Evolutionary conservation across 2,113 vertebrate species (phyloP), one percentile per base, ranked within the genome.

Genomic region (Microcebus jonahi): DNA sequence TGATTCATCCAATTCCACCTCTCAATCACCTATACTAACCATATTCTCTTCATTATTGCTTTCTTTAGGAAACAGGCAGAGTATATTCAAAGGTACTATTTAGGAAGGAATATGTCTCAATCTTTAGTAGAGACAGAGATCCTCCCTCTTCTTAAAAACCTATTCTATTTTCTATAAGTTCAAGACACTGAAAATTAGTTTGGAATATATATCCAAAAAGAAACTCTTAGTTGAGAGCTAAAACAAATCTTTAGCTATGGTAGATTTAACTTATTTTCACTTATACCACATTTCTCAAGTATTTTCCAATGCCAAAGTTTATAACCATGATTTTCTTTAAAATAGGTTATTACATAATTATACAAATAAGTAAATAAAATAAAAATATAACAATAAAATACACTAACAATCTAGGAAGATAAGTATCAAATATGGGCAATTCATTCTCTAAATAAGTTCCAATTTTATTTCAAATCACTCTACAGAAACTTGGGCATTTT

Each of bases 341-440:
- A 75, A 39, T 93, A 50, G 8, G 39, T 70, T 68, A 53, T 65
- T 68, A 34, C 73, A 50, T 45, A 93, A 48, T 82, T 68, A 88
- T 53, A 53, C 5, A 88, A 84, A 61, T 55, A 85, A 96, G 29
- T 45, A 10, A 96, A 86, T 6, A 86, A 3, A 90, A 91, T 94
- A 27, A 97, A 94, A 87, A 92, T 76, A 75, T 31, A 96, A 82
- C n/a, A 88, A 29, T 71, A 88, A 95, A 89, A 86, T 2, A 93
- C 20, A 57, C 29, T 53, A 59, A 76, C 34, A 92, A 80, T 79
- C 71, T 75, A 84, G 45, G 2, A 95, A 88, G 21, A 88, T 9
- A 89, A 92, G 39, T 83, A 48, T 4, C 85, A 95, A 96, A 80
- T 71, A 91, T 18, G 7, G 27, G 14, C 12, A 85, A 92, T 31